Percentiles rank a stretch among this genome's conserved stretches.
phyloP scores from a whole-genome alignment of 2,113 vertebrate genomes.

The Sylvia atricapilla region DNA sequence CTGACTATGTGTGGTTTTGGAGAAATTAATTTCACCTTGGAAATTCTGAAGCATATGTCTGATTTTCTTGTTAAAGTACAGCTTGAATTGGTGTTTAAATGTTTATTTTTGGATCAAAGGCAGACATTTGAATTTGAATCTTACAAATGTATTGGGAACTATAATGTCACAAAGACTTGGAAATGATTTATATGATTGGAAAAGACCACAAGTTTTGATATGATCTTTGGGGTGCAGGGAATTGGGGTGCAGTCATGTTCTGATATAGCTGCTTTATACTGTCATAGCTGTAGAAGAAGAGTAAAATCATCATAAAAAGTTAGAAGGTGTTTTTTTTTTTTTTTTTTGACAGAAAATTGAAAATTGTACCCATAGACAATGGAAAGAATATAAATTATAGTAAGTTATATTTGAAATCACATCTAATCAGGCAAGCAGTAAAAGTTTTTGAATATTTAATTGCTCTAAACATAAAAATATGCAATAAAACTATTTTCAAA shows the following conservation, averaged over 20 bases:
- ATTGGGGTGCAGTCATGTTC: neutral
- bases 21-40: neutral
- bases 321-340: neutral
- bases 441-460: neutral
- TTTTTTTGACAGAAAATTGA: neutral
- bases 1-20: neutral
- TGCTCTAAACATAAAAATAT: neutral
- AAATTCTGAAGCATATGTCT: neutral
- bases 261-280: neutral
- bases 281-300: neutral
- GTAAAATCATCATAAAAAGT: neutral
- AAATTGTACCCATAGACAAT: neutral
- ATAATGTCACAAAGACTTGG: neutral
- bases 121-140: neutral
- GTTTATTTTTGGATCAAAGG: neutral
- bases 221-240: accelerated
- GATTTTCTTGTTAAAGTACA: neutral
- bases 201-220: neutral
- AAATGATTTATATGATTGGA: neutral
- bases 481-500: neutral
- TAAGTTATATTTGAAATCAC: neutral
- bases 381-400: neutral
- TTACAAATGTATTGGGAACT: neutral
- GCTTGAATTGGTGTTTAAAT: neutral
- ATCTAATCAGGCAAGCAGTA: neutral